Base-by-base conservation (phyloP, 2,888 invertebrate species). In the Pecten maximus region DNA sequence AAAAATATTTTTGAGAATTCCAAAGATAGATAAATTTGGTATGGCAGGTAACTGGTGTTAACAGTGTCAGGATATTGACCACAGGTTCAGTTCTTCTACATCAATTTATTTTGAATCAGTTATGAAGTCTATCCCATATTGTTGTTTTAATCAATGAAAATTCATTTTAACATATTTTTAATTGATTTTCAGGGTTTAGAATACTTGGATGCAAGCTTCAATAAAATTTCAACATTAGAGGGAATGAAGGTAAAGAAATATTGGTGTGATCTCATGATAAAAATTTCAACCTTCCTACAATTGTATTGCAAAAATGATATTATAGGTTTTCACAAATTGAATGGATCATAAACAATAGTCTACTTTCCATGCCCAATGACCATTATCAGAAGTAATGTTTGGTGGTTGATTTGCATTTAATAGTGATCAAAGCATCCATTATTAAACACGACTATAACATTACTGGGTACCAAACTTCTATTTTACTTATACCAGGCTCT, bases 151-250 rank as follows among this genome's bases (percentile, higher is more conserved):
- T 23, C 2, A n/a, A 23, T n/a, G 6, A 60, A 54, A 28, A 28
- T 35, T 28, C 74, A 35, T 35, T 35, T 74, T 35, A 23, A 35
- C 15, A 23, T 74, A 44, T 74, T 28, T 74, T 23, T 28, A 2
- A 16, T 35, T 74, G 10, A 35, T 88, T 95, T 94, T 28, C 93
- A 96, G 96, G 92, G 94, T 87, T 89, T 96, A 40, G 96, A 96
- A 91, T 95, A 95, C 89, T 91, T 97, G 40, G 97, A 97, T 96
- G 96, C 96, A 54, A 96, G 96, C 92, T 97, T 96, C 92, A 97
- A 97, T 94, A 96, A 96, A 90, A 95, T 97, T 40, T 88, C 92
- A n/a, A 95, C 96, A n/a, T 93, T 97, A 48, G 96, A 96, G 88
- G 96, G 96, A 87, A 92, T 96, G 90, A 96, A 96, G 95, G 96